These are phyloP conservation scores for Notolepis coatsorum DNA, from an alignment of 2,797 vertebrate species.

Conservation along the genomic window DNA sequence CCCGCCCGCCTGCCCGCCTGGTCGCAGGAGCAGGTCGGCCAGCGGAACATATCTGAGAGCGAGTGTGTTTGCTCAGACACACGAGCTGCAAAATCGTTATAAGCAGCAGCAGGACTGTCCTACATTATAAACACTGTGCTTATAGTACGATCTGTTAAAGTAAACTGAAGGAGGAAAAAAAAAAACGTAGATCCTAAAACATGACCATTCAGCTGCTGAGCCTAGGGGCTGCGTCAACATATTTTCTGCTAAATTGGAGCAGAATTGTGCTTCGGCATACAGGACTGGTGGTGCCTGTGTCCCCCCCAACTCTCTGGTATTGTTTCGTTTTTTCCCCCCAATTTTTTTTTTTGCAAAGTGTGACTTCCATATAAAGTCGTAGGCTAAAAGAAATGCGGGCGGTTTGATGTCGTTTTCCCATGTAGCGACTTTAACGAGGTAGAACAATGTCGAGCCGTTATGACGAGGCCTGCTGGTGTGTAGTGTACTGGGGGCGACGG, in stretches of 20 bases:
- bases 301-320: conserved; percentile 35
- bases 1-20: too few relatives aligned
- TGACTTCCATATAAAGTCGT: conserved; percentile 75
- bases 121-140: conserved; percentile 85
- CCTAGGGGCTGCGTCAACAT: conserved; percentile 72
- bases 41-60: conserved; percentile 71
- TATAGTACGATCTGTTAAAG: conserved; percentile 81
- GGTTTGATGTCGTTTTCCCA: conserved; percentile 72
- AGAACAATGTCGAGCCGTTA: conserved; percentile 51
- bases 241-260: conserved; percentile 81
- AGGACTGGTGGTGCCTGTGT: conserved; percentile 36
- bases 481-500: too few relatives aligned
- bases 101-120: conserved; percentile 74
- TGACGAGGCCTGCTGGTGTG: conserved; percentile 42
- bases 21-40: conserved; percentile 66
- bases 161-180: conserved; percentile 69
- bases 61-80: conserved; percentile 80
- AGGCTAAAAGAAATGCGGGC: conserved; percentile 49
- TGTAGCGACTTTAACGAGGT: conserved; percentile 61
- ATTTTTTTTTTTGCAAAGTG: conserved; percentile 63
- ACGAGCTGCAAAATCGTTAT: conserved; percentile 81
- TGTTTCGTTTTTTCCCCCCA: conserved; percentile 47
- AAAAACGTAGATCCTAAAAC: conserved; percentile 67
- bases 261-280: conserved; percentile 71
- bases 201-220: conserved; percentile 81